Evolutionary conservation across 2,888 invertebrate species (phyloP), one percentile per base, ranked within the genome.

Genomic region (Drosophila kanekoi): DNA sequence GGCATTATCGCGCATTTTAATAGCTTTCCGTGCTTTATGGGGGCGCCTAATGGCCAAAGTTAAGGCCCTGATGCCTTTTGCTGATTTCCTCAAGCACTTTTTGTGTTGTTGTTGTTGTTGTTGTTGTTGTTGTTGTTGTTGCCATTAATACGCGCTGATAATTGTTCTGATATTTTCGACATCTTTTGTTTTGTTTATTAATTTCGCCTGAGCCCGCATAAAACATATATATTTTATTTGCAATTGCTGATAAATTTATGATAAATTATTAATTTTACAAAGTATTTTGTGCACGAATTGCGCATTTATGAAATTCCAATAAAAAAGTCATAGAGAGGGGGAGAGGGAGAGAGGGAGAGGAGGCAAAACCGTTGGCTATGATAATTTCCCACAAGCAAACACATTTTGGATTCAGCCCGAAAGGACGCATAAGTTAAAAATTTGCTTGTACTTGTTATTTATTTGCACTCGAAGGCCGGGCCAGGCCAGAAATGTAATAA

Each of bases 391-490:
- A 61, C 13, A 23, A 56, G 47, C 45, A 49, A 41, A 62, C 48
- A 48, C 57, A 28, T n/a, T 61, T 14, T 4, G 38, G n/a, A 61
- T 11, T 4, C 33, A 33, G 8, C 4, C 32, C 16, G n/a, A 60
- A 44, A 10, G 37, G 14, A n/a, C 52, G 40, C 33, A 41, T 9
- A 53, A 8, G 18, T 49, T 14, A 4, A 10, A 40, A 16, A 53
- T 35, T 49, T 49, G 14, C 14, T 41, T 80, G 69, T 68, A 82
- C 86, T 77, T 75, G 83, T 77, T 80, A 77, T 80, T 80, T 83
- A 83, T 88, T 83, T 88, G 88, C 88, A 79, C 80, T 82, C 66
- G 69, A 77, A 60, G 65, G 48, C 56, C 52, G 56, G 33, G 51
- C 76, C n/a, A n/a, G n/a, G n/a, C n/a, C n/a, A n/a, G 16, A 32